These are phyloP conservation scores for Clarias fuscus DNA, from an alignment of 2,797 vertebrate genomes.

Conservation along the genomic window DNA sequence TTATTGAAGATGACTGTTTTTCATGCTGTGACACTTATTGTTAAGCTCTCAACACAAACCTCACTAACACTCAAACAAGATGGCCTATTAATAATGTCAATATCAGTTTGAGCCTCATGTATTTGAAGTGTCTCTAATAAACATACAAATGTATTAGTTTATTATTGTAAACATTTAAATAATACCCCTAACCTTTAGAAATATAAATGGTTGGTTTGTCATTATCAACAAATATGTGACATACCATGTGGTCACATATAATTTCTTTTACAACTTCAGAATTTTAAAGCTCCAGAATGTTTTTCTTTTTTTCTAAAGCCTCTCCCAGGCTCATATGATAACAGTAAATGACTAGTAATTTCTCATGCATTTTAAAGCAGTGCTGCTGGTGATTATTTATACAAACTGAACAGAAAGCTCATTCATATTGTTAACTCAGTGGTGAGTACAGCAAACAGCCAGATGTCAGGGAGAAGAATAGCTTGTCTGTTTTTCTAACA, in stretches of 20 bases:
- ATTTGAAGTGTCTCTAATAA: neutral
- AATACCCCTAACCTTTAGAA: too few relatives aligned
- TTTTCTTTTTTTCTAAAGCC: neutral
- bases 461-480: neutral
- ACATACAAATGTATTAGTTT: neutral
- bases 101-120: neutral
- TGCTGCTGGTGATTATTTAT: neutral
- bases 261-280: neutral
- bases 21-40: too few relatives aligned
- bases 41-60: neutral
- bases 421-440: constrained; percentile 14
- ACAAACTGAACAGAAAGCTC: neutral
- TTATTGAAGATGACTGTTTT: too few relatives aligned
- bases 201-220: neutral
- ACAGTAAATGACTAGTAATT: neutral
- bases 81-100: neutral
- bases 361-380: neutral
- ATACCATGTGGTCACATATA: neutral
- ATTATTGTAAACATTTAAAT: neutral
- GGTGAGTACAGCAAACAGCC: neutral
- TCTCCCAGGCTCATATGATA: neutral
- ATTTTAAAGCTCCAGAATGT: neutral
- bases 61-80: neutral
- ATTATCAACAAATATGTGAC: neutral
- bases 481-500: neutral